Evolutionary conservation across 2,888 invertebrate genomes (phyloP), one percentile per base, ranked within the genome.

Genomic region (Catonia carolina): DNA sequence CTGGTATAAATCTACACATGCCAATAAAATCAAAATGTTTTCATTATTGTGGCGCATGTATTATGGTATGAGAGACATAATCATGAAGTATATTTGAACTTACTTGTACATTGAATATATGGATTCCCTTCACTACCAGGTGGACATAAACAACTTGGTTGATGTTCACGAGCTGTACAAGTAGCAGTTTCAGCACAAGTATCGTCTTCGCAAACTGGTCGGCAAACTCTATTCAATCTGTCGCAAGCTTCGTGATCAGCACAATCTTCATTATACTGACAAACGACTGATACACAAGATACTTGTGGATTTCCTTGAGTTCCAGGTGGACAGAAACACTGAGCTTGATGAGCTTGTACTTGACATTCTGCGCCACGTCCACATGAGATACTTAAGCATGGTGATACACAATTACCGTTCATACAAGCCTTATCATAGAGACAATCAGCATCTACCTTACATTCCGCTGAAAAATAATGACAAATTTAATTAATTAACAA

Each of bases 201-300:
- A 55, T 85, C 84, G n/a, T 84, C 84, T 4, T 85, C 83, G 69
- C 92, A 92, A 22, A 86, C 90, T 0, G 86, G 85, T 65, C 86
- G 79, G 67, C 93, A 92, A 1, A 89, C 80, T 63, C 89, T 78
- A 69, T 91, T 92, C 12, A 90, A 75, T 58, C 89, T 78, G 68
- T 91, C 88, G 71, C 92, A 93, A 33, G 86, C 82, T 72, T 92
- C 90, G 62, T 86, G 80, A 66, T 87, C 85, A 31, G 86, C 86
- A 65, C 92, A 93, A 68, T 93, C 92, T 67, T 91, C 89, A 68
- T 92, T 90, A 71, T 89, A 90, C 67, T 89, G 89, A 65, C 92
- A 92, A 39, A 86, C 80, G 7, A 86, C 88, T 1, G 85, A 81
- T 57, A 92, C 85, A 69, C 94, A 94, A 17, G 89, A 84, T 2